These are phyloP conservation scores for Hydrochoerus hydrochaeris DNA, from an alignment of 2,113 vertebrate species.

Conservation along the genomic window DNA sequence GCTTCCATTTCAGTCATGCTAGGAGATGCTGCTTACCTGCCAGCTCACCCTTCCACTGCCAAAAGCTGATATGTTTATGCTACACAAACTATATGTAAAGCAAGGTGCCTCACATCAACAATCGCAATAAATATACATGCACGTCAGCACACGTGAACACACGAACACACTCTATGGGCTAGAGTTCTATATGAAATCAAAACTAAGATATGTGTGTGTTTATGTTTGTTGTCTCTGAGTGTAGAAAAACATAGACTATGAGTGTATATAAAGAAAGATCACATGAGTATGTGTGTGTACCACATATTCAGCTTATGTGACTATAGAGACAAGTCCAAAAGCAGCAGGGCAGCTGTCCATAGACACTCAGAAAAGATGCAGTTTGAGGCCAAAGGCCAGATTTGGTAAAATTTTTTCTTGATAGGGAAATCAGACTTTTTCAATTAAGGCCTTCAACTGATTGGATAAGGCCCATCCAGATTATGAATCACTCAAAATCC, in stretches of 20 bases:
- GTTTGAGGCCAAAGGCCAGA: no score
- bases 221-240: not conserved
- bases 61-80: not conserved
- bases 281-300: not conserved
- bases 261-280: not conserved
- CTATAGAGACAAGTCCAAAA: not conserved
- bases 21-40: not conserved
- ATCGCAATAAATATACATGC: not conserved
- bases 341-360: fast-evolving
- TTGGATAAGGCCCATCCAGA: not conserved
- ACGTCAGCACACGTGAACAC: not conserved
- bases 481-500: not conserved
- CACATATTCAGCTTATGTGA: no score
- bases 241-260: not conserved
- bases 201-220: not conserved
- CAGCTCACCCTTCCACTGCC: not conserved
- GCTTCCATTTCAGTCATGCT: not conserved
- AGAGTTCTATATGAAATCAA: not conserved
- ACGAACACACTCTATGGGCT: not conserved
- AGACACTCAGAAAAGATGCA: not conserved
- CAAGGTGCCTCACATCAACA: not conserved
- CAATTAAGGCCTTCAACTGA: not conserved
- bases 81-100: not conserved
- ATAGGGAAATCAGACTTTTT: not conserved
- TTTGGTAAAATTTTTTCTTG: not conserved